Base-by-base conservation (phyloP, 2,888 invertebrate genomes). In the Tortrix viridana region DNA sequence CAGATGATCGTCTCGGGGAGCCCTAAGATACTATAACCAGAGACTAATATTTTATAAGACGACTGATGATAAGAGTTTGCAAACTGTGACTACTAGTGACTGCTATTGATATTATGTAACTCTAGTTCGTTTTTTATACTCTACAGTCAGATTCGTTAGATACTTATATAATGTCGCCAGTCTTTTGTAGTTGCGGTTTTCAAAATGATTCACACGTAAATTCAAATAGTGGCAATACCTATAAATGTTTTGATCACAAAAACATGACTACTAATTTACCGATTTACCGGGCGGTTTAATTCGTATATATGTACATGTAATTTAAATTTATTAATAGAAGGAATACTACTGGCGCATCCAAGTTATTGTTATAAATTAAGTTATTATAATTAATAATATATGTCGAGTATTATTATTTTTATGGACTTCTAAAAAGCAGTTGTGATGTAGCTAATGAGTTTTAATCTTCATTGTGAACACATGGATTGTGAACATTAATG, bases 341-440 rank as follows among this genome's bases (percentile, higher is more conserved):
- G 23, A 55, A 61, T 61, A 62, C 61, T 62, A 62, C 55, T 56
- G 61, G 61, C 56, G 56, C 56, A 56, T 56, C 44, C 56, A 20
- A 20, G 50, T 60, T 18, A 48, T 46, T 46, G 56, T 62, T 56
- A 46, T 43, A 7, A 50, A 56, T 61, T 62, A 62, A 56, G 44
- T 62, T 56, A 56, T 55, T 48, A 43, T 49, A 41, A 22, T 43
- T 52, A 18, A 37, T 50, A 52, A 52, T 52, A 52, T 32, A 32
- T 50, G 56, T 38, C 44, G 43, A 62, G 61, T 56, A 56, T 61
- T 55, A 61, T 61, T 55, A 49, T 55, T 54, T 60, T 49, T 48
- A 55, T 32, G 32, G 22, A 32, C 44, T 32, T 23, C 48, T 38
- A 26, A 48, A 49, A 41, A 18, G 41, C 32, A 23, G 18, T 43